Evolutionary conservation across 2,113 vertebrate genomes (phyloP).

Genomic region (Pseudopipra pipra): DNA sequence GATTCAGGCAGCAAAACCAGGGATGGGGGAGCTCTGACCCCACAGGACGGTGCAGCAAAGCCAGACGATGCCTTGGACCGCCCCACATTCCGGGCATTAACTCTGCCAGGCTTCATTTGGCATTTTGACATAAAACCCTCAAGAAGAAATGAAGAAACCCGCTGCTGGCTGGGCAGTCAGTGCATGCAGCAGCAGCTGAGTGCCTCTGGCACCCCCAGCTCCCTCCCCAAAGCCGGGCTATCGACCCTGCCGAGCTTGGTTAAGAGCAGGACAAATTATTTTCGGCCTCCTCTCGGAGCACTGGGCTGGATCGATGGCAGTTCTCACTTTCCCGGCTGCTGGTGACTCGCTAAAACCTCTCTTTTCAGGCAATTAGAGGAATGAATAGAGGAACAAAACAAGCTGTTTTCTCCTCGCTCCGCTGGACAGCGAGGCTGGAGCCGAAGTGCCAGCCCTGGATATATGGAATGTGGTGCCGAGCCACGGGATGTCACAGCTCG

Average conservation of each 20-base stretch:
- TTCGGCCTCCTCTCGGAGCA: neutral
- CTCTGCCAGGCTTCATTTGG: neutral
- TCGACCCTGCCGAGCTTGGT: neutral
- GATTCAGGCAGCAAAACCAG: rapidly evolving
- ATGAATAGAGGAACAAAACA: neutral
- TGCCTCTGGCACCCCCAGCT: neutral
- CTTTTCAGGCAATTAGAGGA: constrained; percentile 31
- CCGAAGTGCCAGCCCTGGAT: neutral
- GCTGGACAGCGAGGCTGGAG: neutral
- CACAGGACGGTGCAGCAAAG: rapidly evolving
- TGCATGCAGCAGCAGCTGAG: neutral
- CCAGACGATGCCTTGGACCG: no score
- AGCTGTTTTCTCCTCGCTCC: neutral
- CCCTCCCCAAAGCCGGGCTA: neutral
- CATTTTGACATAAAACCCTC: neutral
- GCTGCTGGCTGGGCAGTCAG: neutral
- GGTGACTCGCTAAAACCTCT: neutral
- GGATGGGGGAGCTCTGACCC: neutral
- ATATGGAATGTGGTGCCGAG: rapidly evolving
- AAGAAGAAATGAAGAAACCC: neutral
- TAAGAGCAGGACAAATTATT: neutral
- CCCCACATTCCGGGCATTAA: neutral
- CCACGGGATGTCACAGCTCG: neutral
- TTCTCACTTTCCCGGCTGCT: neutral
- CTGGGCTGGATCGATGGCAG: constrained; percentile 1